Evolutionary conservation across 2,113 vertebrate genomes (phyloP), one percentile per base, ranked within the genome.

Genomic region (Cisticola juncidis): DNA sequence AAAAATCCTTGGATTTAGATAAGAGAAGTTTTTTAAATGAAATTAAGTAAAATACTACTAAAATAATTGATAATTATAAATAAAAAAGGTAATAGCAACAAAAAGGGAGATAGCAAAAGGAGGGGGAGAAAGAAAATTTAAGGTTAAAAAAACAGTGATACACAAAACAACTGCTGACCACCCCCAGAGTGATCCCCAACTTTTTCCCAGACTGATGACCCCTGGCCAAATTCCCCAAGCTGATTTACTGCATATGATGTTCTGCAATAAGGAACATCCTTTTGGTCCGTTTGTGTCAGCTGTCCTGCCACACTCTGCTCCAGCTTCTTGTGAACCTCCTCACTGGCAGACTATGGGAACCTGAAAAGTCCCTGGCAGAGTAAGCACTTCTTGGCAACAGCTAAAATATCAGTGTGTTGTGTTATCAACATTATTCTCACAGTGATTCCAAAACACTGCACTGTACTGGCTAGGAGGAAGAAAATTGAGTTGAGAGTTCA

Each of bases 181-280:
- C 9, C 4, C 10, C 11, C 5, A 25, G 19, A n/a, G 19, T 73
- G 28, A 38, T 58, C 19, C 26, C 20, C 15, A 62, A 0, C 7
- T 48, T 28, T 22, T 36, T 42, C 26, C 14, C 18, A 19, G 40
- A 64, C 31, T 31, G 56, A 11, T 33, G 26, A 20, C 18, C 33
- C 15, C 33, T 44, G 36, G 45, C 18, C 31, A 51, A 14, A 21
- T 28, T 22, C 4, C 7, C 16, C 22, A 29, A 51, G 33, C 17
- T 72, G n/a, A 33, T 38, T 11, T 20, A 42, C 26, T 71, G 8
- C 6, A 5, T 31, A 9, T 73, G 38, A 29, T 29, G 12, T 23
- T 88, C 10, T 44, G 10, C 66, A 51, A 12, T 9, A 38, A 5
- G 12, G 16, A 73, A 29, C 7, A 73, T 21, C 6, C 3, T 19